Base-by-base conservation (phyloP, 2,113 vertebrate species). In the Nannospalax galili region DNA sequence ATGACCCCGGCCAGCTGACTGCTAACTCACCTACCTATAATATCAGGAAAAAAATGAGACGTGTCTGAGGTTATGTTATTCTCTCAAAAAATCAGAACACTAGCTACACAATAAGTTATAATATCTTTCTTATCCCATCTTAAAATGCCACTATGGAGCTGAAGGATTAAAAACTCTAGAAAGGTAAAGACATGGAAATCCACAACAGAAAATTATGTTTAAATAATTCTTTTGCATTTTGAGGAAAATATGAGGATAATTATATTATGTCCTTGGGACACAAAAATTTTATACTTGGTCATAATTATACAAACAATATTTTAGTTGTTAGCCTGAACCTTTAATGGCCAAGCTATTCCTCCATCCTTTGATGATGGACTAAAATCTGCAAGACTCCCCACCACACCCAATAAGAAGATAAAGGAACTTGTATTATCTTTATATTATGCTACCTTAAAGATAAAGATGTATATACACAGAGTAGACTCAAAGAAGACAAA, bases 371-470 rank as follows among this genome's bases (percentile, higher is more conserved):
- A n/a, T n/a, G n/a, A n/a, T n/a, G n/a, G n/a, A n/a, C n/a, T n/a
- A n/a, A n/a, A n/a, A n/a, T n/a, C n/a, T n/a, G n/a, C n/a, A n/a
- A n/a, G n/a, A n/a, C n/a, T n/a, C n/a, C n/a, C n/a, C n/a, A n/a
- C n/a, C n/a, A n/a, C n/a, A n/a, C n/a, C n/a, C n/a, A n/a, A n/a
- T n/a, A n/a, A n/a, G n/a, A n/a, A n/a, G n/a, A n/a, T 35, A 81
- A 75, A 85, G 40, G 22, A 92, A n/a, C 48, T 32, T 80, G 52
- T 28, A 81, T 14, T 89, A 37, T 37, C 48, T 86, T 94, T 42
- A 89, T 3, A 89, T 92, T 92, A 81, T 89, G 60, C 7, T 75
- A 75, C 5, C 56, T 86, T 56, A 70, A 52, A 81, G 11, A 94
- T 48, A 77, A 88, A 72, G 67, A 37, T 30, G 6, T n/a, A 28